These are phyloP conservation scores for Xiphydria camelus DNA, from an alignment of 2,888 invertebrate species.

Conservation along the genomic window DNA sequence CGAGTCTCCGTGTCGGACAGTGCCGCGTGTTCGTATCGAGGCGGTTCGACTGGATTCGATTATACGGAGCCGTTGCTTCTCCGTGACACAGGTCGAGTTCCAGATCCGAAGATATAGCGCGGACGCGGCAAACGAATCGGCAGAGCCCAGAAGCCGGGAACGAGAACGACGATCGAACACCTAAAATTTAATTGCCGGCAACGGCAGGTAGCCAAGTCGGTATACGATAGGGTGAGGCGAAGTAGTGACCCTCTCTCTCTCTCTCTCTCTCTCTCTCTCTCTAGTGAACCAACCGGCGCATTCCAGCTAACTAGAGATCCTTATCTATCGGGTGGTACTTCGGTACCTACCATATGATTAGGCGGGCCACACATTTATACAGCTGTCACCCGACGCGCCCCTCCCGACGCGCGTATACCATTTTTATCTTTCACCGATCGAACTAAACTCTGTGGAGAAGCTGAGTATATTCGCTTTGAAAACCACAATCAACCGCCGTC, in stretches of 20 bases:
- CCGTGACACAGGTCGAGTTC: slow-evolving; percentile 6
- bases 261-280: too few species aligned
- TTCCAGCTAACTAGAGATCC: slow-evolving; percentile 14
- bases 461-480: too few species aligned
- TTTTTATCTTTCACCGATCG: too few species aligned
- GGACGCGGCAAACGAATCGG: slow-evolving; percentile 17
- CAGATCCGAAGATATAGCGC: slow-evolving; percentile 23
- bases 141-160: slow-evolving; percentile 16
- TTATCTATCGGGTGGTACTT: slow-evolving; percentile 15
- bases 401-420: too few species aligned
- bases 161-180: slow-evolving; percentile 23
- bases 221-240: neutral
- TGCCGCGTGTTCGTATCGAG: too few species aligned
- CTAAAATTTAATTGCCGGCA: slow-evolving; percentile 30
- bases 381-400: slow-evolving; percentile 7
- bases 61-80: too few species aligned
- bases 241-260: slow-evolving; percentile 1
- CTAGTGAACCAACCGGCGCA: slow-evolving; percentile 14
- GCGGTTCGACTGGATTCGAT: too few species aligned
- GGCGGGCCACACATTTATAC: slow-evolving; percentile 10
- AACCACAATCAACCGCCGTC: too few species aligned
- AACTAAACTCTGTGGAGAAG: too few species aligned
- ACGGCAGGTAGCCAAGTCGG: slow-evolving; percentile 12
- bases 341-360: slow-evolving; percentile 15
- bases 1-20: too few species aligned